Percentiles rank a stretch among this genome's conserved stretches.
These are phyloP conservation scores for Corythoichthys intestinalis DNA, from an alignment of 2,113 vertebrate genomes.

Conservation along the genomic window DNA sequence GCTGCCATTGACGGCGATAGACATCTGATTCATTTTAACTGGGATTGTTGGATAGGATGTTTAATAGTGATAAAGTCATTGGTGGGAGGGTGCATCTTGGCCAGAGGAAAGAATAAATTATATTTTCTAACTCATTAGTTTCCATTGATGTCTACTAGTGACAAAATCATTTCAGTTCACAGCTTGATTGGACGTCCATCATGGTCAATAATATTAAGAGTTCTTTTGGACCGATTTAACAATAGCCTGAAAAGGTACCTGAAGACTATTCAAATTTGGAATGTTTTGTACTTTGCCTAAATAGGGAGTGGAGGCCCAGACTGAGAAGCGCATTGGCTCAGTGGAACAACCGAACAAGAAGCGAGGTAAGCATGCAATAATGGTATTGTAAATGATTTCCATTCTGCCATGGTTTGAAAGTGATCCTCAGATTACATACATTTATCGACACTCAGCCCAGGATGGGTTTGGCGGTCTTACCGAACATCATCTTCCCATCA, in stretches of 20 bases:
- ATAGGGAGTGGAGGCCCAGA: constrained; percentile 43
- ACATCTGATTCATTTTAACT: too few relatives aligned
- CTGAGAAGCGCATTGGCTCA: constrained; percentile 18
- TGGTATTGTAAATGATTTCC: neutral
- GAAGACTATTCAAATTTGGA: neutral
- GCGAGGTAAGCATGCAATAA: constrained; percentile 21
- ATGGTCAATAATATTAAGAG: too few relatives aligned
- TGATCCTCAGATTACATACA: neutral
- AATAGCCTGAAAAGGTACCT: too few relatives aligned
- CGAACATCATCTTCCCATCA: constrained; percentile 32
- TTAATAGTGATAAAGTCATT: neutral
- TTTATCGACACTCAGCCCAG: constrained; percentile 28
- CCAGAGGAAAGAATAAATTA: too few relatives aligned
- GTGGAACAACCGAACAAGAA: constrained; percentile 17
- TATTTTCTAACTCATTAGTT: too few relatives aligned
- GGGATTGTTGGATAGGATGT: neutral
- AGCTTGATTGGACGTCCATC: too few relatives aligned
- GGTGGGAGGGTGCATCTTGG: too few relatives aligned
- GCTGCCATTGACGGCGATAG: too few relatives aligned
- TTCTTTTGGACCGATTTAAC: too few relatives aligned
- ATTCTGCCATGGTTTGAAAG: neutral
- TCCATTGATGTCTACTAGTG: too few relatives aligned
- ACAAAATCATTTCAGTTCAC: too few relatives aligned
- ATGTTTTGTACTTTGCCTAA: neutral
- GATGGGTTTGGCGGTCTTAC: constrained; percentile 4